Base-by-base conservation (phyloP, 2,113 vertebrate genomes). In the Pygoscelis adeliae region DNA sequence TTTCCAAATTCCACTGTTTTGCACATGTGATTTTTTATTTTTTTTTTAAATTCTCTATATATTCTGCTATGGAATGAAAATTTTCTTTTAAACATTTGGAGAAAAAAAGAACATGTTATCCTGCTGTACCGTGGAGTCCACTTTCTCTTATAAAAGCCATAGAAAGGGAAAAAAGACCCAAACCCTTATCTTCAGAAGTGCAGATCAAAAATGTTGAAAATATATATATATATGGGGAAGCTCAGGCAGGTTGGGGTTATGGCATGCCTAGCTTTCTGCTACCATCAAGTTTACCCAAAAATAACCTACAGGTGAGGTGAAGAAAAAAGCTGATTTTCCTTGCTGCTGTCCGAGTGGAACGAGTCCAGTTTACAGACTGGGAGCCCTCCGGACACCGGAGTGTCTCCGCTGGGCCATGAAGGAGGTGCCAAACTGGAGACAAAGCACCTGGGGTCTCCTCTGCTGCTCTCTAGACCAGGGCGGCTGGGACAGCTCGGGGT, bases 401-500 rank as follows among this genome's bases (percentile, higher is more conserved):
- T 34, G 44, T 12, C 26, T 53, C 53, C 36, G 67, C 53, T 4
- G 40, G 25, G 65, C 49, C 0, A 0, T 11, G 71, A 44, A 25
- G 58, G 13, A 55, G 38, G 29, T 59, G 44, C 29, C 15, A 22
- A 44, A 13, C 3, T 6, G 30, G 34, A 10, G 36, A 32, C 25
- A 13, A 21, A 34, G 55, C 1, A 1, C 47, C 26, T 1, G 2
- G 53, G 23, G 49, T 44, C 10, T 55, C 21, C 27, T 17, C 55
- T 50, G 63, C 55, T 3, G 2, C 14, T 14, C 23, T 13, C 10
- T 16, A 26, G 58, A 44, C 27, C 15, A 4, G 38, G 49, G 46
- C 6, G 17, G 15, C 18, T 17, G 27, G 12, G 65, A 4, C 4
- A 4, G 3, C 14, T 13, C 12, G 1, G 30, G 40, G 8, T 0